Conservation (phyloP, 2,797 vertebrate species). For the Linurgus olivaceus region DNA sequence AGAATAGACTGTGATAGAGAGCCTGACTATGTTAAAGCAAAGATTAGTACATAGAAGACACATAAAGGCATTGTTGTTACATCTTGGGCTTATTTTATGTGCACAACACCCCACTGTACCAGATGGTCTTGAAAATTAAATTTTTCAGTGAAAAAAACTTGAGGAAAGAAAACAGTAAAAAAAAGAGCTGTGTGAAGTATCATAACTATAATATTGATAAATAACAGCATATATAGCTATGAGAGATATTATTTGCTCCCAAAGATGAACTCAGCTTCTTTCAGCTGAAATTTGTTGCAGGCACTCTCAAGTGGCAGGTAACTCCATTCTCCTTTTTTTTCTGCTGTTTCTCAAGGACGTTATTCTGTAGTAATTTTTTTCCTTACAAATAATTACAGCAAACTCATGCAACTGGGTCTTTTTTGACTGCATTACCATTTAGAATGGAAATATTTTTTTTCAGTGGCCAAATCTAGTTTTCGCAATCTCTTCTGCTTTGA, state of each 20-base stretch:
- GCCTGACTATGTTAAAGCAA: not conserved
- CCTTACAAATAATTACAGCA: not conserved
- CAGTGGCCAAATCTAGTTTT: not conserved
- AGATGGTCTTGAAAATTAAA: conserved; percentile 27
- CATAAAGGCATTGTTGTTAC: not conserved
- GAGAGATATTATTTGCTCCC: not conserved
- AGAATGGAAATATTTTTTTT: not conserved
- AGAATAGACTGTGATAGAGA: not conserved
- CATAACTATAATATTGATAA: not conserved
- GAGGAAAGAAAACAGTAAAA: not conserved
- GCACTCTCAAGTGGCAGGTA: not conserved
- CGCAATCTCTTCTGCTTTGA: not conserved
- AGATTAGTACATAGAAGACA: not conserved
- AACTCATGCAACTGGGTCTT: not conserved
- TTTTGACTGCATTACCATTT: not conserved
- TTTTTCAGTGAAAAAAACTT: not conserved
- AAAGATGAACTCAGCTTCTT: not conserved
- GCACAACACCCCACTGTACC: not conserved
- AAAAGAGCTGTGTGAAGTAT: not conserved
- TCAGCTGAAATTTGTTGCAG: not conserved
- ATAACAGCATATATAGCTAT: not conserved
- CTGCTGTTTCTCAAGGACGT: not conserved
- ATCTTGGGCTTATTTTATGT: not conserved
- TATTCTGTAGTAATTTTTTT: not conserved
- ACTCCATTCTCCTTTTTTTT: not conserved